Base-by-base conservation (phyloP, 2,888 invertebrate species). In the Pyralis farinalis region DNA sequence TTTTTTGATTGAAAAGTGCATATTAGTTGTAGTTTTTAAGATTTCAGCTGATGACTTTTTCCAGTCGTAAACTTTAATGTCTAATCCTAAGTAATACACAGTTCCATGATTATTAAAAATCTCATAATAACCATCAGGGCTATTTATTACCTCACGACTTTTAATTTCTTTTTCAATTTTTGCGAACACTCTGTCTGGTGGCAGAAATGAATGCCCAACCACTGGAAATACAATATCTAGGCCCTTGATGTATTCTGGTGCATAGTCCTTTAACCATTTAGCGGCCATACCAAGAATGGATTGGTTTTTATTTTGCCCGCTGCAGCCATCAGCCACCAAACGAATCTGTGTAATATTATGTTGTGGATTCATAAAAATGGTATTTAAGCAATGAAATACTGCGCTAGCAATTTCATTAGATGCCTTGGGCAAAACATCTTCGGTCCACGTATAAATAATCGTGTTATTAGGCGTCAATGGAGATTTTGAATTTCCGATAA, bases 301-400 rank as follows among this genome's bases (percentile, higher is more conserved):
- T n/a, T n/a, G n/a, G 42, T 58, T 56, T 42, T 60, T 56, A 40
- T 56, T 60, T 44, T 60, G 59, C 36, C 45, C 47, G 6, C 45
- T 51, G 41, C 58, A 58, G 28, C 58, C 53, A 43, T 60, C 60
- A 12, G 55, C 51, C 8, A 55, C 39, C 27, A 54, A 38, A 30
- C 51, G 40, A 12, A 47, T 30, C 7, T 6, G 45, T 3, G 12
- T 9, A 3, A 16, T 32, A n/a, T 21, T 21, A 10, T 39, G 46
- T 42, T 42, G 49, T 31, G 44, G 45, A 32, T 42, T 39, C 21
- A 40, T 12, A 37, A 46, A 30, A 12, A 35, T 12, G 28, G 11
- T 43, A 12, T 29, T 44, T 9, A 55, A 37, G 21, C 47, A 39
- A 32, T 58, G 45, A 40, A 52, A 51, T 20, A 56, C 31, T 27